Base-by-base conservation (phyloP, 2,888 invertebrate genomes). In the Conomelus anceps region DNA sequence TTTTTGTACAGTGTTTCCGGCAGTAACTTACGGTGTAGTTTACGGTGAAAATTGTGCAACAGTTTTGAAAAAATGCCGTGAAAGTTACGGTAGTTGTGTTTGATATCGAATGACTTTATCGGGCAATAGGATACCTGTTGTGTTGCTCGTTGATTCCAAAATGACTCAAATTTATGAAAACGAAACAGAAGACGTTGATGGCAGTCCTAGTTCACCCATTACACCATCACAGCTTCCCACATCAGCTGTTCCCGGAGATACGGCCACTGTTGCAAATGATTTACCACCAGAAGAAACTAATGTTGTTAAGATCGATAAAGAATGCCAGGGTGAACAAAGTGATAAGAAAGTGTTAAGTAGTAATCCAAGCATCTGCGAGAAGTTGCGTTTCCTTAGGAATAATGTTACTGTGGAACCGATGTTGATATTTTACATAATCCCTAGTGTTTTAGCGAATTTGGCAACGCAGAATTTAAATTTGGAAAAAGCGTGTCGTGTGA, bases 401-500 rank as follows among this genome's bases (percentile, higher is more conserved):
- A 95, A 95, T 91, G 95, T 96, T 88, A 96, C 96, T 0, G 94
- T 96, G 4, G 96, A 96, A 92, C 96, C 96, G 0, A 94, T 96
- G 90, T 92, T 96, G 87, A 94, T 95, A 0, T 95, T 95, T 89
- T 96, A 95, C 91, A 95, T 96, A 0, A 93, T 96, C 91, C 95
- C 96, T 1, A 92, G 92, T 87, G 91, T 92, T 7, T 84, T 92
- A 0, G 93, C 93, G 0, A 95, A 96, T 87, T 92, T 97, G 91
- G 97, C 97, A 22, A 97, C 97, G 41, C 97, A 97, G 93, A 97
- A 97, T 93, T 94, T 97, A 87, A 97, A 97, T 93, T 94, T 97
- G 92, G 97, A 97, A 93, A 97, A 97, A 93, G 97, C 97, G 0
- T 97, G 97, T 92, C 94, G 97, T 91, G 97, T 97, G 0, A 97